phyloP scores from a whole-genome alignment of 2,113 vertebrate genomes.

The Dasypus novemcinctus region DNA sequence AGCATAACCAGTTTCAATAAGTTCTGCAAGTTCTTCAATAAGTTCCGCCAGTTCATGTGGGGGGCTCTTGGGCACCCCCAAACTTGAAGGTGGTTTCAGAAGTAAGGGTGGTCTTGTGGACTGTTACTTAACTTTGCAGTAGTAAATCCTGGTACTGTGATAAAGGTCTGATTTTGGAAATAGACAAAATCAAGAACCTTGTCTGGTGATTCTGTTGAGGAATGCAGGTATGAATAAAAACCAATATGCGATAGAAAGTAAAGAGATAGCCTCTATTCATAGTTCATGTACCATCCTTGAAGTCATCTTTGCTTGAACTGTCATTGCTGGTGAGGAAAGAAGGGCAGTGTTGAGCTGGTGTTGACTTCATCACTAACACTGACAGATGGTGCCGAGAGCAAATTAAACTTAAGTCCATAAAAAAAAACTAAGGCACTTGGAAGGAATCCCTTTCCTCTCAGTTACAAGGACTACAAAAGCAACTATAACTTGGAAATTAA shows the following conservation, averaged over 20 bases:
- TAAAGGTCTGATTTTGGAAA: not conserved
- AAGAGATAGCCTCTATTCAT: not conserved
- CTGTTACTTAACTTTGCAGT: not conserved
- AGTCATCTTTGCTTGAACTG: not conserved
- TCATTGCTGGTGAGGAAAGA: not conserved
- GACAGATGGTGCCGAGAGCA: not conserved
- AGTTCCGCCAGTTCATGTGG: not conserved
- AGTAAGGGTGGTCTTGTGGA: not conserved
- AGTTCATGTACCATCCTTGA: not conserved
- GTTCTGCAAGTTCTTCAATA: not conserved
- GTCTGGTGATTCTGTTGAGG: not conserved
- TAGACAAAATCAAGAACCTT: not conserved
- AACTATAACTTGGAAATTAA: not conserved
- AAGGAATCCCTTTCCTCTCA: not conserved
- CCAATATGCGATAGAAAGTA: not conserved
- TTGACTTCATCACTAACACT: accelerated
- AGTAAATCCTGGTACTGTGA: not conserved
- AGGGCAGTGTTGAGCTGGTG: too few relatives aligned
- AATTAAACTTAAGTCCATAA: not conserved
- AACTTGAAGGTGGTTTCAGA: not conserved
- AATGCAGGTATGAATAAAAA: not conserved
- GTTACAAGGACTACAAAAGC: not conserved
- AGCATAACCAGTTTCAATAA: not conserved
- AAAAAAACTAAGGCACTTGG: not conserved
- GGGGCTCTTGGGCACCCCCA: not conserved